phyloP scores from a whole-genome alignment of 2,113 vertebrate species.

The Microcebus tavaratra region DNA sequence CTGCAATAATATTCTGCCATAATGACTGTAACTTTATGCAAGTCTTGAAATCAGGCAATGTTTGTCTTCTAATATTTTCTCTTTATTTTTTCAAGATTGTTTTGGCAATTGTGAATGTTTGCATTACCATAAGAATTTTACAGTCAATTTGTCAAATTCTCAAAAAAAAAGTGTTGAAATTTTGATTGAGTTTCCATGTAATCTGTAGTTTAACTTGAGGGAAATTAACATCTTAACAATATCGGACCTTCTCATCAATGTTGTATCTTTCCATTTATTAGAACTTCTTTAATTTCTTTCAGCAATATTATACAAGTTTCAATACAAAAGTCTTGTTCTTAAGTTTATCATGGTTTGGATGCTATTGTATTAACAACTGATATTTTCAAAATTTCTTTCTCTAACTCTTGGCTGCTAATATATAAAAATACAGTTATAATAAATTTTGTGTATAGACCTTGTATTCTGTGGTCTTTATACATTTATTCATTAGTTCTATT shows the following conservation, averaged over 20 bases:
- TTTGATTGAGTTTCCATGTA: not conserved
- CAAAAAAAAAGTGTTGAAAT: not conserved
- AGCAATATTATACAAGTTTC: not conserved
- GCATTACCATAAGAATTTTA: not conserved
- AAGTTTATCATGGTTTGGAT: not conserved
- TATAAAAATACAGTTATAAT: not conserved
- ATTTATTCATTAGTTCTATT: not conserved
- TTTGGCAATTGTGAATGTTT: not conserved
- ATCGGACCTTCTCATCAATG: not conserved
- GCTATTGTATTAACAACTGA: not conserved
- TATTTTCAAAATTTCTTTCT: not conserved
- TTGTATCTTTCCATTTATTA: not conserved
- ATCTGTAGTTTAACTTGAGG: not conserved
- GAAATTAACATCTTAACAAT: not conserved
- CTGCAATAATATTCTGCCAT: not conserved
- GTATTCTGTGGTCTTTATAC: not conserved
- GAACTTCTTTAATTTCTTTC: not conserved
- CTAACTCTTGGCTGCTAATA: not conserved
- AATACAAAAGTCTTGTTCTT: not conserved
- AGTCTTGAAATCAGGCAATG: not conserved
- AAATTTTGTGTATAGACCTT: not conserved
- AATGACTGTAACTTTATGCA: not conserved
- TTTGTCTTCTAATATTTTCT: not conserved
- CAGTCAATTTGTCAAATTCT: not conserved
- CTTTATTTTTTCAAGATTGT: not conserved